Evolutionary conservation across 2,888 invertebrate species (phyloP).

Genomic region (Dermolepida albohirtum): DNA sequence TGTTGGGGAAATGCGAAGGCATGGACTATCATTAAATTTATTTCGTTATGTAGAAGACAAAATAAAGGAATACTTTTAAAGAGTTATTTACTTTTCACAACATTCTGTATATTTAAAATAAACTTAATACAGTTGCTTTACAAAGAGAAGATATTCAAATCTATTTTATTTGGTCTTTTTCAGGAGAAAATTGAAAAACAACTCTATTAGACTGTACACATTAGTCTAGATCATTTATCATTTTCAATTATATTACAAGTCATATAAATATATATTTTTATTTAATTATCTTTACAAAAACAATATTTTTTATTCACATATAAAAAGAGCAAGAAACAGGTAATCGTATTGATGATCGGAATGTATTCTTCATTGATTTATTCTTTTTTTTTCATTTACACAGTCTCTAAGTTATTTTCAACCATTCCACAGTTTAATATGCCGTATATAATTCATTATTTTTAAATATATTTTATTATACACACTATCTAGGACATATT

Average conservation of each 20-base stretch:
- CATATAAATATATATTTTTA: constrained; percentile 24
- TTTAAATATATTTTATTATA: constrained; percentile 50
- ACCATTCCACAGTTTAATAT: constrained; percentile 27
- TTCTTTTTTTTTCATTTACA: background rate
- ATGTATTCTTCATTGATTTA: constrained; percentile 8
- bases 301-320: constrained; percentile 23
- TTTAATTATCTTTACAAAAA: constrained; percentile 21
- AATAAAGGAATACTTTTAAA: too few species aligned
- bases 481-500: constrained; percentile 57
- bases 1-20: too few species aligned
- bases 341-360: constrained; percentile 19
- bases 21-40: too few species aligned
- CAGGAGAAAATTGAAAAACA: too few species aligned
- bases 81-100: too few species aligned
- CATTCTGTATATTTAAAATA: too few species aligned
- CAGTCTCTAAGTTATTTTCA: constrained; percentile 10
- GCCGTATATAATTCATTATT: constrained; percentile 20
- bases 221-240: constrained; percentile 6
- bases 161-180: too few species aligned
- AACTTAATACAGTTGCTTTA: too few species aligned
- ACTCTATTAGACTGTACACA: too few species aligned
- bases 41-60: too few species aligned
- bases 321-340: constrained; percentile 9
- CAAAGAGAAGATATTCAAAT: too few species aligned
- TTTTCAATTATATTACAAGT: constrained; percentile 36